These are phyloP conservation scores for Brachyistius frenatus DNA, from an alignment of 2,113 vertebrate genomes.

Conservation along the genomic window DNA sequence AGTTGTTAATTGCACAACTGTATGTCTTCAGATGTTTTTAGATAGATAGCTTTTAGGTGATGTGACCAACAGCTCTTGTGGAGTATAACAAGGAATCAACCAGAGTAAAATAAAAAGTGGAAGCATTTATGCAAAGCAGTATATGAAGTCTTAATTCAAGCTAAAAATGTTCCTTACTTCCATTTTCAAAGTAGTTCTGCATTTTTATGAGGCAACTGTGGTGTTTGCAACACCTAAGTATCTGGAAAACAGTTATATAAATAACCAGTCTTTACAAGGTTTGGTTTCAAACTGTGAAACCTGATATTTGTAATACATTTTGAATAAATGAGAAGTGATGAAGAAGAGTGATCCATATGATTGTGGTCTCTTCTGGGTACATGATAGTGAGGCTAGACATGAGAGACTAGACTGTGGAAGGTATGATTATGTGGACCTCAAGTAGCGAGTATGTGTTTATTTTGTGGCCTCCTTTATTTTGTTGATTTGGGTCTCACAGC, in stretches of 20 bases:
- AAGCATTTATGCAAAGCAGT: slow-evolving; percentile 27
- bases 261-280: background rate
- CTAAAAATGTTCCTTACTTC: slow-evolving; percentile 43
- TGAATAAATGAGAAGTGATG: background rate
- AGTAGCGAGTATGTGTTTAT: background rate
- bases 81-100: background rate
- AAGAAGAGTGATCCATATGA: background rate
- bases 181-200: slow-evolving; percentile 27
- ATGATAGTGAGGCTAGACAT: background rate
- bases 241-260: background rate
- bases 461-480: slow-evolving; percentile 28
- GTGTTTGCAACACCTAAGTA: background rate
- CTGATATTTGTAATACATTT: background rate
- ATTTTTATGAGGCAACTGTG: slow-evolving; percentile 24
- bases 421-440: background rate
- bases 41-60: too few species aligned
- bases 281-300: background rate
- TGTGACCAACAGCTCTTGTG: background rate
- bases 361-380: background rate
- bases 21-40: too few species aligned
- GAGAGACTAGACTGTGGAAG: background rate
- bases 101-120: slow-evolving; percentile 32
- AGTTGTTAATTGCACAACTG: too few species aligned
- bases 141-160: slow-evolving; percentile 21
- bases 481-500: slow-evolving; percentile 29